phyloP scores from a whole-genome alignment of 2,113 vertebrate species.

The Macroglossus sobrinus region DNA sequence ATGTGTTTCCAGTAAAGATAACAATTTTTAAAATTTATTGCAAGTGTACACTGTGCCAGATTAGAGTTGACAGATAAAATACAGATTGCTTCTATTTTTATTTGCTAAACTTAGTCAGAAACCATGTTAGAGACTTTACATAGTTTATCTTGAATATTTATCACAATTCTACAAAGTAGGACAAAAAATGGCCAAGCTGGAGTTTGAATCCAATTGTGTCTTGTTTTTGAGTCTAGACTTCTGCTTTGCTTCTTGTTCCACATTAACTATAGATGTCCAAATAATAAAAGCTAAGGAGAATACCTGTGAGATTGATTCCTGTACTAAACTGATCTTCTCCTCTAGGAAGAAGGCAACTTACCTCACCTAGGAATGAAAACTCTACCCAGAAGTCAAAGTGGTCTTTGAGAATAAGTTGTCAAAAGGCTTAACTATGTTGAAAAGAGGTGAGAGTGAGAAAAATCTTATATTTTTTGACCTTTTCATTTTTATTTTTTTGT shows the following conservation, averaged over 20 bases:
- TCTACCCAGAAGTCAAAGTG: background rate
- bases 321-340: background rate
- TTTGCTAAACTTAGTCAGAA: background rate
- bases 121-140: background rate
- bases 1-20: background rate
- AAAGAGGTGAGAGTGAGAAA: background rate
- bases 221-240: background rate
- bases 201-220: background rate
- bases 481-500: background rate
- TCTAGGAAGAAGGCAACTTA: background rate
- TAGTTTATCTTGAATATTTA: background rate
- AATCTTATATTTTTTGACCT: background rate
- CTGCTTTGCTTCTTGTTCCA: background rate
- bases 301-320: too few species aligned
- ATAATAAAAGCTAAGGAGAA: background rate
- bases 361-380: background rate
- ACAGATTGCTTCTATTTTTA: background rate
- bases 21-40: background rate
- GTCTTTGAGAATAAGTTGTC: background rate
- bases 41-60: background rate
- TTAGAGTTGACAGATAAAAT: background rate
- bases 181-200: background rate
- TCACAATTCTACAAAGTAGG: background rate
- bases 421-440: background rate
- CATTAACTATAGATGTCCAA: background rate